These are phyloP conservation scores for Brachionus paranguensis DNA, from an alignment of 1,140 invertebrate genomes.

Conservation along the genomic window DNA sequence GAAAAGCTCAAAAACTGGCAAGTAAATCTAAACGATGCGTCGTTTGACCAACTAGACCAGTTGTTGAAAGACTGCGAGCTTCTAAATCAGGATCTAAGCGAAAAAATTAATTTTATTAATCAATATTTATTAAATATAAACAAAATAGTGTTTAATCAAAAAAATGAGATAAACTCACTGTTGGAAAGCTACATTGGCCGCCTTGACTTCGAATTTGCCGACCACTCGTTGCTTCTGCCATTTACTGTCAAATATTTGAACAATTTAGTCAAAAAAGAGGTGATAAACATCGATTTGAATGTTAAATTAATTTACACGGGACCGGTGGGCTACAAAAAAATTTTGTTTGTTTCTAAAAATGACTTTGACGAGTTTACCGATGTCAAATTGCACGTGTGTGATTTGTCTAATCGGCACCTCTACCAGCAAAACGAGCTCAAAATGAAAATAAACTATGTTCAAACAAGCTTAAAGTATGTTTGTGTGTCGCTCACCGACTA, in stretches of 20 bases:
- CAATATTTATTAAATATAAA: background rate
- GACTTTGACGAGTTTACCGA: background rate
- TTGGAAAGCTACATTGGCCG: background rate
- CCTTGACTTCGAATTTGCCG: background rate
- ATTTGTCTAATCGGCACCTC: background rate
- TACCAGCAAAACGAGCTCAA: background rate
- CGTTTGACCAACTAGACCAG: background rate
- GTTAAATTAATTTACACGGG: background rate
- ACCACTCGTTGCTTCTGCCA: background rate
- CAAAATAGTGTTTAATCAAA: slow-evolving; percentile 23
- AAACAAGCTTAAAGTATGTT: background rate
- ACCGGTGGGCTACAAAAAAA: background rate
- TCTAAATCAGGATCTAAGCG: background rate
- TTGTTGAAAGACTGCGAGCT: background rate
- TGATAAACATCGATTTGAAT: background rate
- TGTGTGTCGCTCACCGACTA: background rate
- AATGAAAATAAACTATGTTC: background rate
- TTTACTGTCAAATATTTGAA: background rate
- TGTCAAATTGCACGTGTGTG: background rate
- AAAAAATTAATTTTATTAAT: background rate
- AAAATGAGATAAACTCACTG: background rate
- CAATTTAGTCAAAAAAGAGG: background rate
- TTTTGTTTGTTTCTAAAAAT: background rate
- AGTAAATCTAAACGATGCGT: background rate
- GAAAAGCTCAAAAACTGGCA: background rate